Evolutionary conservation across 2,113 vertebrate genomes (phyloP).

Genomic region (Coturnix japonica): DNA sequence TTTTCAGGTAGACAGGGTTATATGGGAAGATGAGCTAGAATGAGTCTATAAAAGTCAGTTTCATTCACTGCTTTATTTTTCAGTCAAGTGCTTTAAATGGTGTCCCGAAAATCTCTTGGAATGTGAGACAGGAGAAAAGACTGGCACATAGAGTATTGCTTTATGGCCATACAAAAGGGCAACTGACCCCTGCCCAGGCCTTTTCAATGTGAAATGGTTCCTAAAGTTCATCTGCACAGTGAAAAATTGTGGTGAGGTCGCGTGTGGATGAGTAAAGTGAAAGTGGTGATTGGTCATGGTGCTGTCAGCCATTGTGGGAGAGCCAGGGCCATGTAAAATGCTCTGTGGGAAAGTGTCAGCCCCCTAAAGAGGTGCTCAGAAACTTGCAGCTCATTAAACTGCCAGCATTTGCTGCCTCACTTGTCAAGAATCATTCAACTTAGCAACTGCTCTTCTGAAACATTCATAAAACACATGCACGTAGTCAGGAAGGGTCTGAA

Average conservation of each 20-base stretch:
- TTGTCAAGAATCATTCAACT: slow-evolving; percentile 83
- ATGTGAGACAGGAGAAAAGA: slow-evolving; percentile 91
- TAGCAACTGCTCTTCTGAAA: slow-evolving; percentile 77
- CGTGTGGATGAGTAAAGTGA: slow-evolving; percentile 95
- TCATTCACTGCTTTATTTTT: slow-evolving; percentile 95
- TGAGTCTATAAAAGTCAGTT: slow-evolving; percentile 99
- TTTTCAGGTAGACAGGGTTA: slow-evolving; percentile 90
- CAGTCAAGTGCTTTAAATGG: slow-evolving; percentile 88
- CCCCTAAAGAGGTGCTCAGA: slow-evolving; percentile 84
- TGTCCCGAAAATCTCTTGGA: slow-evolving; percentile 85
- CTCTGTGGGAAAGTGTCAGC: slow-evolving; percentile 88
- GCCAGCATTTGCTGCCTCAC: slow-evolving; percentile 86
- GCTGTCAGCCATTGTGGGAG: slow-evolving; percentile 86
- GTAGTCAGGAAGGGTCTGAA: slow-evolving; percentile 12
- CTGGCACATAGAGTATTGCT: slow-evolving; percentile 81
- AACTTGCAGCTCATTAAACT: slow-evolving; percentile 83
- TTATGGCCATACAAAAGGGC: slow-evolving; percentile 84
- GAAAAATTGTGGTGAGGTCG: slow-evolving; percentile 97
- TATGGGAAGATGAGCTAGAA: slow-evolving; percentile 97
- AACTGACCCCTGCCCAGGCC: slow-evolving; percentile 83
- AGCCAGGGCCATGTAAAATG: slow-evolving; percentile 77
- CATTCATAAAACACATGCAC: slow-evolving; percentile 68
- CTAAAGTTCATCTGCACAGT: slow-evolving; percentile 92
- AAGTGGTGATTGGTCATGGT: slow-evolving; percentile 94
- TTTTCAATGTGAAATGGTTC: slow-evolving; percentile 82